A percentile compares a stretch with the other conserved stretches of the same genome.
Conservation (phyloP, 2,113 vertebrate species). For the Tichodroma muraria region DNA sequence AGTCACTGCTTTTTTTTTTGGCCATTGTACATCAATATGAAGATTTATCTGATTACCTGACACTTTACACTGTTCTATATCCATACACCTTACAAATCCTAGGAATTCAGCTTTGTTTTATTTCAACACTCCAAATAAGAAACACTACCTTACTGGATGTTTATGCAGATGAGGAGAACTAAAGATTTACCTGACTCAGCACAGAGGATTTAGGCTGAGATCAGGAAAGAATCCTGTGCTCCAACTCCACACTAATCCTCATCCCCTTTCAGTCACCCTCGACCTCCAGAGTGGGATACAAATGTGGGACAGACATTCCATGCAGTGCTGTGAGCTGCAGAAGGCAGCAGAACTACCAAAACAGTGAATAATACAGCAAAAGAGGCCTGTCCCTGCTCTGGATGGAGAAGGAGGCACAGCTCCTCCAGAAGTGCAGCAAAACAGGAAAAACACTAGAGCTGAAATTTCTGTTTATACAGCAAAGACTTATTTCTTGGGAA, state of each 20-base stretch:
- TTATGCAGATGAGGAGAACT: background rate
- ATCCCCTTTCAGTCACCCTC: background rate
- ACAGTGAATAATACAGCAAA: rapidly evolving
- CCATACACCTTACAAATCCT: background rate
- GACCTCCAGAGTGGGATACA: background rate
- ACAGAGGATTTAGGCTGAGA: background rate
- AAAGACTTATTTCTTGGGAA: background rate
- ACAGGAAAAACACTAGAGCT: background rate
- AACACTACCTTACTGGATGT: background rate
- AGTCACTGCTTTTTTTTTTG: background rate
- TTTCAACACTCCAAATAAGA: background rate
- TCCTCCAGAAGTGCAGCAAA: background rate
- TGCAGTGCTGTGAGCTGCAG: background rate
- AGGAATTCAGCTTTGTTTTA: background rate
- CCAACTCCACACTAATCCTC: background rate
- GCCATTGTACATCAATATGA: background rate
- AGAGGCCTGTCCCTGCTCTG: background rate
- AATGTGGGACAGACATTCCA: background rate
- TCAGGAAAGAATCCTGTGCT: background rate
- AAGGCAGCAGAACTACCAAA: background rate
- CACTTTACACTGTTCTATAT: background rate
- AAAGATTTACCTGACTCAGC: background rate
- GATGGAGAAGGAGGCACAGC: rapidly evolving
- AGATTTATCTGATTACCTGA: too few species aligned
- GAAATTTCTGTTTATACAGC: background rate